Evolutionary conservation across 2,888 invertebrate genomes (phyloP).

Genomic region (Autographa gamma): DNA sequence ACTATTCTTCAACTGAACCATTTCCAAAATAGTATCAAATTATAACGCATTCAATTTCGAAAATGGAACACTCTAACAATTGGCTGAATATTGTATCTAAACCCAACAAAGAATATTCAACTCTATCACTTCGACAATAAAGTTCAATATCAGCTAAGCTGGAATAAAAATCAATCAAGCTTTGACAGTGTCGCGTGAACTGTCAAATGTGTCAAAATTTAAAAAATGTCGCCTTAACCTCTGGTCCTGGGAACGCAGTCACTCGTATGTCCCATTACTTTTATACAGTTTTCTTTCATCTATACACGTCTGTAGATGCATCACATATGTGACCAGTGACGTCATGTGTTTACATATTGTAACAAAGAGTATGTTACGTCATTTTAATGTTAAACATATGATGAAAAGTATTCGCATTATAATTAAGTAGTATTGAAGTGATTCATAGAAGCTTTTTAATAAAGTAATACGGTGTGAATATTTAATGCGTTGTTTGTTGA

Average conservation of each 20-base stretch:
- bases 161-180: constrained; percentile 59
- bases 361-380: constrained; percentile 42
- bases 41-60: constrained; percentile 54
- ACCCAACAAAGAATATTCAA: constrained; percentile 11
- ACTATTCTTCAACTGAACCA: constrained; percentile 30
- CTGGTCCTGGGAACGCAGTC: constrained; percentile 61
- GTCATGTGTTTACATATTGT: constrained; percentile 47
- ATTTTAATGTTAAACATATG: constrained; percentile 12
- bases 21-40: constrained; percentile 56
- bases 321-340: constrained; percentile 22
- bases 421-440: too few species aligned
- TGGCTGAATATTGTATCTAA: constrained; percentile 13
- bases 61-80: constrained; percentile 52
- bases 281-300: not conserved
- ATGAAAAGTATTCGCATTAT: constrained; percentile 14
- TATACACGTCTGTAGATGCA: not conserved
- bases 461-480: too few species aligned
- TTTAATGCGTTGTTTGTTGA: too few species aligned
- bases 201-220: constrained; percentile 60
- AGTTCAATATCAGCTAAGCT: constrained; percentile 5
- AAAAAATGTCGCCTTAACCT: constrained; percentile 61
- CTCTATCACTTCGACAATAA: rapidly evolving
- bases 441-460: too few species aligned
- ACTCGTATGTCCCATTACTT: constrained; percentile 15
- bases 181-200: constrained; percentile 62